Base-by-base conservation (phyloP, 1,140 invertebrate species). In the Nymphalis io region DNA sequence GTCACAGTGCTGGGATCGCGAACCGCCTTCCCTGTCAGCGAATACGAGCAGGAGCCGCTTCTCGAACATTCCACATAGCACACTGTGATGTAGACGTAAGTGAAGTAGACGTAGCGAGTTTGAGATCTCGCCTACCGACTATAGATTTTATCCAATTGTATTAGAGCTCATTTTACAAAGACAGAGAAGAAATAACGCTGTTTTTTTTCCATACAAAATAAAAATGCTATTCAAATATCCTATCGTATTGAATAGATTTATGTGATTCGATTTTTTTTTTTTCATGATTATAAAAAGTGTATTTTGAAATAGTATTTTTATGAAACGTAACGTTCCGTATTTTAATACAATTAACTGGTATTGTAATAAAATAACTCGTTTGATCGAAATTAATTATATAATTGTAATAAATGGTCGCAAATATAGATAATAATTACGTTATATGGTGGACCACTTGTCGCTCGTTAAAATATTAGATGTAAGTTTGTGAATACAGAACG, bases 61-160 rank as follows among this genome's bases (percentile, higher is more conserved):
- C 79, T 91, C 16, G 82, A 88, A 82, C 82, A 89, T 78, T 83
- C 85, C 81, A 84, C 84, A 77, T 89, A 91, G 80, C 82, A 80
- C 76, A 78, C 81, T 84, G 81, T 85, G 84, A 87, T 86, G 70
- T 86, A 85, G 85, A 77, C 71, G 81, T 89, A 87, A 89, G 85
- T 86, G 68, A 74, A 48, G 12, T 55, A 20, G 20, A n/a, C 46
- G 46, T 51, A 51, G 46, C 46, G 46, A 51, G 46, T 18, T 11
- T 11, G 16, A 20, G 18, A 20, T 51, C 46, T 51, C 46, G 46
- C 6, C 46, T 51, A 27, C 23, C 51, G 51, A 55, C 27, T 55
- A 5, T 55, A 55, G 51, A n/a, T 15, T 8, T n/a, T 27, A 55
- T 53, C 18, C 18, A 12, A 53, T 53, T 53, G 18, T 53, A 53